A percentile compares a stretch with the other conserved stretches of the same genome.
Conservation (phyloP, 2,113 vertebrate species). For the Ochotona curzoniae region DNA sequence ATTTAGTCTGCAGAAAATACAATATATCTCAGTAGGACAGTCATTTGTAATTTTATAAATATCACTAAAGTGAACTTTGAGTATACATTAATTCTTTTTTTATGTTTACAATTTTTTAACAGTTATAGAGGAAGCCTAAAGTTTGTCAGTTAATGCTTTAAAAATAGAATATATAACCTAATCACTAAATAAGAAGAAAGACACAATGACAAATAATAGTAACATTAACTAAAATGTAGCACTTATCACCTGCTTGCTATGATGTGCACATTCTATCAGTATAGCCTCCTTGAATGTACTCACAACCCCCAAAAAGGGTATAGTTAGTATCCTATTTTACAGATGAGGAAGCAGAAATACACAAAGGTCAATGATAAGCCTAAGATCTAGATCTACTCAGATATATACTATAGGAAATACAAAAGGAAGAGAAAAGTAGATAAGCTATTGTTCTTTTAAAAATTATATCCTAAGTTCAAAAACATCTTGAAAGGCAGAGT, state of each 20-base stretch:
- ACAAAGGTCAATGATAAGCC: not conserved
- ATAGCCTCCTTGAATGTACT: not conserved
- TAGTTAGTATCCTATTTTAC: not conserved
- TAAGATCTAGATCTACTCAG: not conserved
- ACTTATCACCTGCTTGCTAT: not conserved
- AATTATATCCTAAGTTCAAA: conserved; percentile 21
- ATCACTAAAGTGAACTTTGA: not conserved
- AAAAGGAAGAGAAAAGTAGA: not conserved
- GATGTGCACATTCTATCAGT: not conserved
- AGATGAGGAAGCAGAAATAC: not conserved
- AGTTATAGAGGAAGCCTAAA: conserved; percentile 14
- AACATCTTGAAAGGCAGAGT: not conserved
- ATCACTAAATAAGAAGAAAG: not conserved
- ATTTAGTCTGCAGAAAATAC: conserved; percentile 15
- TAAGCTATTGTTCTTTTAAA: not conserved
- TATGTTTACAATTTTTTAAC: conserved; percentile 24
- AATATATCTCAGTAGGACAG: not conserved
- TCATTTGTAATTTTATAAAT: conserved; percentile 15
- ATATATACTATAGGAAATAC: not conserved
- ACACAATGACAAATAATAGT: not conserved
- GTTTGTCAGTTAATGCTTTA: not conserved
- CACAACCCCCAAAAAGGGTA: not conserved
- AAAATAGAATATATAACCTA: not conserved
- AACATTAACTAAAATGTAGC: not conserved
- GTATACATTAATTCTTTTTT: conserved; percentile 4